Base-by-base conservation (phyloP, 2,797 vertebrate species). In the Florisuga fusca region DNA sequence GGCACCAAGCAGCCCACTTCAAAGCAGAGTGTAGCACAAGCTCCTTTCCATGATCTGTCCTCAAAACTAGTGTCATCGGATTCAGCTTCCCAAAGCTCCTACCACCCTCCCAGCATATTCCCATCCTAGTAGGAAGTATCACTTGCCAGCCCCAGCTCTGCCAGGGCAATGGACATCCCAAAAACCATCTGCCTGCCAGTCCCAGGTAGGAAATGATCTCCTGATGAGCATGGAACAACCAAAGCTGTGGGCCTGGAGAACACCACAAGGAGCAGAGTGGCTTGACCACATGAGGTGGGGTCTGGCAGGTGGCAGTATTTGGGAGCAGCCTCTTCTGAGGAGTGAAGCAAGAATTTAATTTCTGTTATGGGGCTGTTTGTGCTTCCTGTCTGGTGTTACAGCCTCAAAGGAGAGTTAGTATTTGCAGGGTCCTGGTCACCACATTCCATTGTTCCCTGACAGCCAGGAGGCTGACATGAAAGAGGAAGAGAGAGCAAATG, bases 211-310 rank as follows among this genome's bases (percentile, higher is more conserved):
- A n/a, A 26, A 50, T 0, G 0, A n/a, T 15, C 46, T 58, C 72
- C 41, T 68, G 14, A 5, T 12, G 21, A 53, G 15, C 19, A 5
- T 1, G 11, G 22, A n/a, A n/a, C 34, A n/a, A n/a, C 4, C 14
- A 57, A 64, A 85, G 34, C 73, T 36, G 10, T 0, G 0, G 7
- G 11, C 13, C 17, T 19, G n/a, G 22, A 54, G 33, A 57, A 7
- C 21, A 50, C 11, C 8, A 8, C 0, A 16, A 84, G 25, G 27
- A 31, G 31, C 64, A 67, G 27, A 63, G 68, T 1, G 19, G 46
- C 73, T 77, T 1, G 0, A 71, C 19, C 16, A 18, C 1, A 0
- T 0, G 0, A 48, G 22, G 38, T 50, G 20, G 31, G n/a, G 3
- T 15, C 83, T 36, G 69, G 17, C 54, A 57, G 74, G 41, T 4